A percentile compares a stretch with the other conserved stretches of the same genome.
phyloP scores from a whole-genome alignment of 2,113 vertebrate species.

The Mystacornis crossleyi region DNA sequence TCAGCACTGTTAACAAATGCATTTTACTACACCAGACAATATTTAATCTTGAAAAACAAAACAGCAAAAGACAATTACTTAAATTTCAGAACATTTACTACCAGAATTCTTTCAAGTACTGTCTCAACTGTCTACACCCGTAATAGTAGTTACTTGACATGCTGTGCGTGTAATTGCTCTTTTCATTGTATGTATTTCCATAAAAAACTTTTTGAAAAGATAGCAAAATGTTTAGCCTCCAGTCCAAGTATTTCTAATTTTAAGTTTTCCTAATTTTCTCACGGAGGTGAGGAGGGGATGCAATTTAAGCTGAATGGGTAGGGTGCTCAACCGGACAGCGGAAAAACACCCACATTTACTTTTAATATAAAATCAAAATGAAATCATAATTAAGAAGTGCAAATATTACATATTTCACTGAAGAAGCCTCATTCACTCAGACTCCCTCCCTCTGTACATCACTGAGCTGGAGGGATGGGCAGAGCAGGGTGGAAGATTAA shows the following conservation, averaged over 20 bases:
- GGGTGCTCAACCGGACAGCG: background rate
- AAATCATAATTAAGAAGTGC: background rate
- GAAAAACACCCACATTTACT: background rate
- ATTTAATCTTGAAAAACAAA: background rate
- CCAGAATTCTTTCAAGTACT: background rate
- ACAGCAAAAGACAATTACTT: background rate
- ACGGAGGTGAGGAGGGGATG: accelerated
- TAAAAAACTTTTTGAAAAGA: background rate
- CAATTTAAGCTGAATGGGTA: background rate
- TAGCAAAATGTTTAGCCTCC: background rate
- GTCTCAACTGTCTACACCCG: background rate
- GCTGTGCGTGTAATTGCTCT: background rate
- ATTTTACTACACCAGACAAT: background rate
- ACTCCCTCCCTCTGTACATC: constrained; percentile 20
- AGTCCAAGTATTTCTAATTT: background rate
- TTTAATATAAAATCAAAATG: background rate
- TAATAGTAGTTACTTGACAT: background rate
- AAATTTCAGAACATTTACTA: background rate
- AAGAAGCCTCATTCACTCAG: constrained; percentile 4
- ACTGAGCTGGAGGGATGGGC: constrained; percentile 35
- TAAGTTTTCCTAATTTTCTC: background rate
- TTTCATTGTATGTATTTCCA: background rate
- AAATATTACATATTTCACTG: constrained; percentile 39
- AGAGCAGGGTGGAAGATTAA: constrained; percentile 47
- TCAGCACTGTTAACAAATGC: background rate